Percentiles rank a stretch among this genome's conserved stretches.
Evolutionary conservation across 2,113 vertebrate genomes (phyloP).

Genomic region (Salvelinus fontinalis): DNA sequence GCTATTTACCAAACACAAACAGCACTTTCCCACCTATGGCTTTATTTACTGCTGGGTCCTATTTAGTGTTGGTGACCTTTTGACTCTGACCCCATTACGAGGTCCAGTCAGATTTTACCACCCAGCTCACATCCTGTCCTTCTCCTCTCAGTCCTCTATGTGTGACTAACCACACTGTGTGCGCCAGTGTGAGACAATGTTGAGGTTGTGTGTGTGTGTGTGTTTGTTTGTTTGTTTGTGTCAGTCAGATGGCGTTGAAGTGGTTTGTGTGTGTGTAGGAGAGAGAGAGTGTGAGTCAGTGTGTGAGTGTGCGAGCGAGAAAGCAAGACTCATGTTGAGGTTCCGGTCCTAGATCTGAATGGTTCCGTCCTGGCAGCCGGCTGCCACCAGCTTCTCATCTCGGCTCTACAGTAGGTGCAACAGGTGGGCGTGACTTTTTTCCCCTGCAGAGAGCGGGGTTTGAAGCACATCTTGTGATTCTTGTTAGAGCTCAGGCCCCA

Average conservation of each 20-base stretch:
- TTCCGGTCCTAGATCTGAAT: slow-evolving; percentile 98
- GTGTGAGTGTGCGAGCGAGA: background rate
- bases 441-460: slow-evolving; percentile 87
- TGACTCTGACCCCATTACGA: slow-evolving; percentile 40
- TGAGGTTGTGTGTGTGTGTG: too few relatives aligned
- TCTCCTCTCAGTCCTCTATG: too few relatives aligned
- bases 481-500: slow-evolving; percentile 94
- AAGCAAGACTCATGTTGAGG: slow-evolving; percentile 82
- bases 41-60: slow-evolving; percentile 31
- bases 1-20: slow-evolving; percentile 7
- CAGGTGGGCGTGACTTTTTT: slow-evolving; percentile 91
- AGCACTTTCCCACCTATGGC: slow-evolving; percentile 14
- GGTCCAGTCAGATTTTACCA: slow-evolving; percentile 44
- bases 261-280: too few relatives aligned
- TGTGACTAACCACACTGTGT: too few relatives aligned
- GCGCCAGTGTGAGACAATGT: too few relatives aligned
- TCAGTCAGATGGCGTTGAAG: too few relatives aligned
- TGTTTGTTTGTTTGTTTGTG: too few relatives aligned
- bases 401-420: slow-evolving; percentile 84
- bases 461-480: slow-evolving; percentile 91
- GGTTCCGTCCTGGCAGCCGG: slow-evolving; percentile 93
- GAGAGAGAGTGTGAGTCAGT: too few relatives aligned
- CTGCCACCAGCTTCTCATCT: slow-evolving; percentile 90
- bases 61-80: slow-evolving; percentile 37
- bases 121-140: background rate